Evolutionary conservation across 2,113 vertebrate species (phyloP), one percentile per base, ranked within the genome.

Genomic region (Cyprinus carpio): DNA sequence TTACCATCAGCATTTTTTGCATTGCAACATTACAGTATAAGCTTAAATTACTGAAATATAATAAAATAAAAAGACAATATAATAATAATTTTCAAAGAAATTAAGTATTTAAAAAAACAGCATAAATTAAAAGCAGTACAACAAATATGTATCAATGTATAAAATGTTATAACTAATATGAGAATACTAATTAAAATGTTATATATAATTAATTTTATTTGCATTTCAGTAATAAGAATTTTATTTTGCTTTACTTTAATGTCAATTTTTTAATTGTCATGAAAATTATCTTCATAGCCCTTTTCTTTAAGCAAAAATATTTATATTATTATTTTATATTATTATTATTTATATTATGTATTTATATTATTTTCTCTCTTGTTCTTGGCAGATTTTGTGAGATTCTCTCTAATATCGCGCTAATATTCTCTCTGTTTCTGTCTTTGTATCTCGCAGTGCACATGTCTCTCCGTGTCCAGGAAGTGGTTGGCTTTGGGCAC

Each of bases 401-500:
- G 31, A 9, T 43, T 43, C 23, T 71, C 81, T 23, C 18, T 13
- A 34, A 37, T 56, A 11, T 18, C 9, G n/a, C n/a, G n/a, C n/a
- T n/a, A n/a, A n/a, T n/a, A n/a, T n/a, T n/a, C 15, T 67, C n/a
- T 7, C 62, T 51, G 15, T 67, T 10, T 69, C 72, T 76, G 51
- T 81, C 67, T 89, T 2, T 90, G 4, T 81, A 83, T 87, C 77
- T 87, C 91, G 71, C 85, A 99, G 98, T 99, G 98, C 84, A 97
- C 96, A 0, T 97, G 96, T 87, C 75, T 99, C 87, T 94, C 95
- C 0, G 97, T 97, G 77, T 98, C 97, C 0, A 96, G 94, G 88
- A 97, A 96, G 89, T 99, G 98, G 98, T 85, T 99, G 4, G 96
- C 96, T 2, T 91, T 99, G 10, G 98, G 98, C 83, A 99, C 94